phyloP scores from a whole-genome alignment of 2,113 vertebrate genomes.

The Cyanoderma ruficeps region DNA sequence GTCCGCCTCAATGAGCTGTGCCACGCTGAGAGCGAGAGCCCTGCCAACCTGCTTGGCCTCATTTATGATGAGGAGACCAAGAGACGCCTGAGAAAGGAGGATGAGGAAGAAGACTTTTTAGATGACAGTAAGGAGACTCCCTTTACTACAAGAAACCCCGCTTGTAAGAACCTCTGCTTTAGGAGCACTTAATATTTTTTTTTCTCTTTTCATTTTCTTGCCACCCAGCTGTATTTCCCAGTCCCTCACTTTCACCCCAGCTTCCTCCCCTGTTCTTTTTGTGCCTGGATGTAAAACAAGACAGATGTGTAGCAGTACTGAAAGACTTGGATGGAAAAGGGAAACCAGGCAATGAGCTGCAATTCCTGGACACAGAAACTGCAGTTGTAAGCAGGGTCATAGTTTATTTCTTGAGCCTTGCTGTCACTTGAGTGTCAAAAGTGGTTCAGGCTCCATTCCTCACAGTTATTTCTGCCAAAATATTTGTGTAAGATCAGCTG shows the following conservation, averaged over 20 bases:
- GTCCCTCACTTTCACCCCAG: constrained; percentile 2
- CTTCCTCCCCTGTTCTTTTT: background rate
- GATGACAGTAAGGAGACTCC: constrained; percentile 96
- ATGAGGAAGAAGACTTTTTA: constrained; percentile 98
- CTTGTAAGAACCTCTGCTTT: constrained; percentile 85
- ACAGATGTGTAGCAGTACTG: background rate
- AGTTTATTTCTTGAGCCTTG: background rate
- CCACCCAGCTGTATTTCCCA: constrained; percentile 56
- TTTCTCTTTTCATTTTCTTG: constrained; percentile 67
- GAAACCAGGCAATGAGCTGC: background rate
- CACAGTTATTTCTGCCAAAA: background rate
- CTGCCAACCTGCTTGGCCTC: constrained; percentile 93
- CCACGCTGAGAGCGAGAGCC: constrained; percentile 94
- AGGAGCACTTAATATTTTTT: constrained; percentile 74
- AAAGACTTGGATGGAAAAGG: background rate
- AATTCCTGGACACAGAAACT: background rate
- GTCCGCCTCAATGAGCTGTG: constrained; percentile 92
- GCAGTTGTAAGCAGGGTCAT: background rate
- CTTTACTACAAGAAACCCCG: constrained; percentile 85
- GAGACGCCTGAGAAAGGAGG: constrained; percentile 91
- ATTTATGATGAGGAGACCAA: constrained; percentile 98
- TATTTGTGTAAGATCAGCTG: background rate
- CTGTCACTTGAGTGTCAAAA: background rate
- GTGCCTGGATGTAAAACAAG: background rate
- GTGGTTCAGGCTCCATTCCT: background rate